These are phyloP conservation scores for Eulemur macaco DNA, from an alignment of 2,113 vertebrate genomes.

Conservation along the genomic window DNA sequence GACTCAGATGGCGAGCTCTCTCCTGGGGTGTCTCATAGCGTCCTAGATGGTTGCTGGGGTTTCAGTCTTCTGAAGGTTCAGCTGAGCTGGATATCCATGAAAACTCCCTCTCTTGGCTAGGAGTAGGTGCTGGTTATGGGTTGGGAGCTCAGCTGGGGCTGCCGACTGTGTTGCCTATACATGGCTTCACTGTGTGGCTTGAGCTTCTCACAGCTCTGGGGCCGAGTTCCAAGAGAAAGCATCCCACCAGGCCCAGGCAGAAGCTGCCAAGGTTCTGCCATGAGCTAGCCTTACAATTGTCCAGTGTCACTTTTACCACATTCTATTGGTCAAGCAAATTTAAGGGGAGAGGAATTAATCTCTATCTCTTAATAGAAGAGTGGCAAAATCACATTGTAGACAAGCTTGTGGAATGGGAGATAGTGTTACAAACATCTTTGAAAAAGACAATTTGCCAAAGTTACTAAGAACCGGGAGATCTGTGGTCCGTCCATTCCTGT, in stretches of 20 bases:
- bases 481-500: not conserved
- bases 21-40: not conserved
- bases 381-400: not conserved
- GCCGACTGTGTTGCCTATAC: accelerated
- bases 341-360: not conserved
- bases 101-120: not conserved
- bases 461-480: not conserved
- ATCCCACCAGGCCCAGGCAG: not conserved
- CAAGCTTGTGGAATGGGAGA: not conserved
- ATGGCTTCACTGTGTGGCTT: not conserved
- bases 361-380: not conserved
- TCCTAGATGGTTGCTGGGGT: not conserved
- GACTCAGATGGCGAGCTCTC: not conserved
- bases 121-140: not conserved
- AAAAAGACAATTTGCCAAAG: not conserved
- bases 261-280: not conserved
- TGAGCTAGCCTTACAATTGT: not conserved
- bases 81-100: not conserved
- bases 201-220: not conserved
- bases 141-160: not conserved
- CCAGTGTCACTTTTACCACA: not conserved
- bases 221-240: not conserved
- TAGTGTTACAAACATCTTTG: not conserved
- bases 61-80: not conserved
- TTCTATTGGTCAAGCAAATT: not conserved